Conservation (phyloP, 2,797 vertebrate genomes). For the Merluccius polli region DNA sequence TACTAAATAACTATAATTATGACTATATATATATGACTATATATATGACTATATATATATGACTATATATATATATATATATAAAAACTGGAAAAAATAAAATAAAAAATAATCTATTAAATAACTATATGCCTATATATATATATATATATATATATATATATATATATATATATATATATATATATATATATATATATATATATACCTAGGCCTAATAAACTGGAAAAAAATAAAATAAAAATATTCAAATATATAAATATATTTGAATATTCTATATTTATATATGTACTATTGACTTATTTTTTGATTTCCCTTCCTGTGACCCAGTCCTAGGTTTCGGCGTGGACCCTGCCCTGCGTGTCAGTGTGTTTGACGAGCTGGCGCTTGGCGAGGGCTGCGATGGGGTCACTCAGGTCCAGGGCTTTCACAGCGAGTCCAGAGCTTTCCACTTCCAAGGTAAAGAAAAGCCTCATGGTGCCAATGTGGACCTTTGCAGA, state of each 20-base stretch:
- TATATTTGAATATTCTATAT: background rate
- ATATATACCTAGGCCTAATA: too few relatives aligned
- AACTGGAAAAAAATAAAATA: too few relatives aligned
- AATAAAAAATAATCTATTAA: too few relatives aligned
- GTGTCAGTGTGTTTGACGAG: conserved; percentile 88
- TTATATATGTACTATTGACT: background rate
- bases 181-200: too few relatives aligned
- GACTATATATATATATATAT: background rate
- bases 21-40: background rate
- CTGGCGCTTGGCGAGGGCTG: conserved; percentile 80
- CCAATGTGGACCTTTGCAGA: conserved; percentile 25
- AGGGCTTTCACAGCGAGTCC: conserved; percentile 92
- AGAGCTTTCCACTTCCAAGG: conserved; percentile 97
- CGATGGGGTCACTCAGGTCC: conserved; percentile 90
- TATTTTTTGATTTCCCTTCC: background rate
- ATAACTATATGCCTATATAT: too few relatives aligned
- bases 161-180: too few relatives aligned
- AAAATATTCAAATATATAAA: too few relatives aligned
- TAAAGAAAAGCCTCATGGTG: conserved; percentile 53
- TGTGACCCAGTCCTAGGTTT: conserved; percentile 80
- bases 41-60: background rate
- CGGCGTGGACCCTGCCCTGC: conserved; percentile 91
- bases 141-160: too few relatives aligned
- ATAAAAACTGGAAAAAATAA: too few relatives aligned
- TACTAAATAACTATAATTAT: too few relatives aligned